Evolutionary conservation across 1,140 invertebrate species (phyloP).

Genomic region (Streblospio benedicti): DNA sequence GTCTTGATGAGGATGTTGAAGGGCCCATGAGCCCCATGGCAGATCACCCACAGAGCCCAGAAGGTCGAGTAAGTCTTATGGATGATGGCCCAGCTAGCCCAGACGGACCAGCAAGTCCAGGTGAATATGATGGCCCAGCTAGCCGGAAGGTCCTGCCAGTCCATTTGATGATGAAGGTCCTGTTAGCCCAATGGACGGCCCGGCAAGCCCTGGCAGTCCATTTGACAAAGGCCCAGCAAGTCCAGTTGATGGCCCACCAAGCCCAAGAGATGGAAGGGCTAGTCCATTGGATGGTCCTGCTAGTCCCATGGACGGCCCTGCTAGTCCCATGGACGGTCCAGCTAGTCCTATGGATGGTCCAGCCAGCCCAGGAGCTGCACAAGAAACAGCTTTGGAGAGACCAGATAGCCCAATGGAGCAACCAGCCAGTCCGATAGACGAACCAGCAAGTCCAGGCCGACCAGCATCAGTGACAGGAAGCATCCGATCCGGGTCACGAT

Average conservation of each 20-base stretch:
- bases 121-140: background rate
- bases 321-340: no score
- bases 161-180: background rate
- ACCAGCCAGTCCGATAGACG: background rate
- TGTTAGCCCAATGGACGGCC: background rate
- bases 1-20: no score
- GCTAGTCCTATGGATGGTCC: background rate
- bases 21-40: background rate
- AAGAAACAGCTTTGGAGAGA: background rate
- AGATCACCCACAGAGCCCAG: constrained; percentile 2
- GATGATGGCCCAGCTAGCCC: background rate
- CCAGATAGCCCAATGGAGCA: background rate
- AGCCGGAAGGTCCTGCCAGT: background rate
- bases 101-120: background rate
- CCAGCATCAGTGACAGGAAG: no score
- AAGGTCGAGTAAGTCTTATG: background rate
- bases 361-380: background rate
- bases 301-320: no score
- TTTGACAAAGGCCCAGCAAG: background rate
- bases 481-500: no score
- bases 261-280: no score
- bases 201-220: background rate
- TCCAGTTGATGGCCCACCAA: no score
- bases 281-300: background rate
- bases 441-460: no score